phyloP scores from a whole-genome alignment of 2,797 vertebrate species.

The Rhabdophis nuchalis region DNA sequence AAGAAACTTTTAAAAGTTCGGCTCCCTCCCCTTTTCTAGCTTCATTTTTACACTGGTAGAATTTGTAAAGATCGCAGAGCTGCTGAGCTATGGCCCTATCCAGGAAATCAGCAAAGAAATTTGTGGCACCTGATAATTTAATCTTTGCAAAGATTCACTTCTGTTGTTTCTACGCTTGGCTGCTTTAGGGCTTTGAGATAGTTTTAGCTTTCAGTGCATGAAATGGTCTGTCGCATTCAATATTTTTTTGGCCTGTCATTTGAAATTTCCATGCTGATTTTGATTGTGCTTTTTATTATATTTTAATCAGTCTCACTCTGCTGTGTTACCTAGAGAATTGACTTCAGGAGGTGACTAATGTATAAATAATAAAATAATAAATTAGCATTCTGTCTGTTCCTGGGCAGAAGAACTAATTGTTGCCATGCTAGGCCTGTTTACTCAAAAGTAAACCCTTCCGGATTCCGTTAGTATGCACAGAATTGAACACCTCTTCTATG shows the following conservation, averaged over 20 bases:
- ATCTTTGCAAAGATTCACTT: background rate
- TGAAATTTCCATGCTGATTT: background rate
- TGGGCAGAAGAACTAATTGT: background rate
- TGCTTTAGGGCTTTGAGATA: background rate
- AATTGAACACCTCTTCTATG: too few relatives aligned
- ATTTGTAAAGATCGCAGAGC: background rate
- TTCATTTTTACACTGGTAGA: background rate
- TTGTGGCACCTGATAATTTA: background rate
- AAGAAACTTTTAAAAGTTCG: background rate
- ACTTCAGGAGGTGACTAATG: background rate
- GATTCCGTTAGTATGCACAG: background rate
- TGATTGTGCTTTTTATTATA: background rate
- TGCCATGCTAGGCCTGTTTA: background rate
- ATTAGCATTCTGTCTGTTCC: background rate
- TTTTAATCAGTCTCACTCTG: background rate
- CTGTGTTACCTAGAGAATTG: background rate
- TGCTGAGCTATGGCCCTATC: background rate
- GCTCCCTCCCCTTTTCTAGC: background rate
- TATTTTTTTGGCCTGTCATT: background rate
- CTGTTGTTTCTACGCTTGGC: background rate
- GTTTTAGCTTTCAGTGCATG: background rate
- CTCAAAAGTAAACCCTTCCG: background rate
- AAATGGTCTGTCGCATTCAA: background rate
- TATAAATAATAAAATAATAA: background rate
- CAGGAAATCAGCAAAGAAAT: background rate